Conservation (phyloP, 2,113 vertebrate genomes). For the Melanotaenia duboulayi region DNA sequence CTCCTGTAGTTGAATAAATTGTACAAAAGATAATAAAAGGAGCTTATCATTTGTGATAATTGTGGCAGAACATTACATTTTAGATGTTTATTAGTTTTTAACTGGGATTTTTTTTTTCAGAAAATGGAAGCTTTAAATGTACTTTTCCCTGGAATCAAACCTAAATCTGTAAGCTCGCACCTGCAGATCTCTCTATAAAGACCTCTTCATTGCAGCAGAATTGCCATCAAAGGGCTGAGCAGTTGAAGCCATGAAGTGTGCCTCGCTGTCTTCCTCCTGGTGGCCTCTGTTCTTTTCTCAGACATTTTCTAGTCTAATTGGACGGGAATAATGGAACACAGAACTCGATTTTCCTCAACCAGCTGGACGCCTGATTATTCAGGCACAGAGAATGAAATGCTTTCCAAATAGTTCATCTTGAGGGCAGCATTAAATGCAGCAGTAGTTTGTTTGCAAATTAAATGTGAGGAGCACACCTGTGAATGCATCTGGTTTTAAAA, state of each 20-base stretch:
- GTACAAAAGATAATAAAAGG: conserved; percentile 1
- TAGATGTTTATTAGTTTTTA: neutral
- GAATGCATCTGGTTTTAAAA: conserved; percentile 20
- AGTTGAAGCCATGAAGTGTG: neutral
- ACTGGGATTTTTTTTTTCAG: neutral
- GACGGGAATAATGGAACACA: conserved; percentile 23
- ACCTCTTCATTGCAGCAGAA: neutral
- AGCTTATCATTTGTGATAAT: neutral
- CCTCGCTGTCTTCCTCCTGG: conserved; percentile 5
- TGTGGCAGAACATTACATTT: neutral
- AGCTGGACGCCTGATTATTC: conserved; percentile 28
- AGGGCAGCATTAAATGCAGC: conserved; percentile 40
- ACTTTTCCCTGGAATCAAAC: neutral
- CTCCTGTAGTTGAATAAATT: neutral
- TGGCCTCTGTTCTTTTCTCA: conserved; percentile 2
- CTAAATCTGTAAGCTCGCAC: neutral
- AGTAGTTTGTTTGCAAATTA: conserved; percentile 3
- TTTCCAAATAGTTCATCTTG: conserved; percentile 40
- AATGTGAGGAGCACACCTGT: conserved; percentile 43
- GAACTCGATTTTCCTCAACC: conserved; percentile 28
- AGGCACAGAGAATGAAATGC: conserved; percentile 23
- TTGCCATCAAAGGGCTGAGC: neutral
- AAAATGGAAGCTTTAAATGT: neutral
- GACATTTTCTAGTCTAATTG: conserved; percentile 40
- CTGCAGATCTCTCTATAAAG: neutral